These are phyloP conservation scores for Sphaeridia pumilis DNA, from an alignment of 2,888 invertebrate species.

Conservation along the genomic window DNA sequence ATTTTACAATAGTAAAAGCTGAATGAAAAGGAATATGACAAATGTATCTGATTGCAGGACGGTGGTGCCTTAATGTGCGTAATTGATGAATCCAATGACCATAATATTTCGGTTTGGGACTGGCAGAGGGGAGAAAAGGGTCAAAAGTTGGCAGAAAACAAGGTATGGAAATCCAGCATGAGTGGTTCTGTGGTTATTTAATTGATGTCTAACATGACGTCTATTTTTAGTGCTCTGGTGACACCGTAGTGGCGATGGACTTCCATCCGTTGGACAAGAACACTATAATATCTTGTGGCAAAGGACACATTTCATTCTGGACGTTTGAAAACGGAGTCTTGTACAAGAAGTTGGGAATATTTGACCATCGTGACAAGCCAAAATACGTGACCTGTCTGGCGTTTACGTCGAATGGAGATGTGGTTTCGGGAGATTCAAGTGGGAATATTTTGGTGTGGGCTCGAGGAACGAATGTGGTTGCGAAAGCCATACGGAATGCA, in stretches of 20 bases:
- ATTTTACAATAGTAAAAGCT: too few species aligned
- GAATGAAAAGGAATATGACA: background rate
- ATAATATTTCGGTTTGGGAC: constrained; percentile 84
- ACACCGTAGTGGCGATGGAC: constrained; percentile 79
- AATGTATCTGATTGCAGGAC: constrained; percentile 45
- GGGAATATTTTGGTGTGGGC: constrained; percentile 84
- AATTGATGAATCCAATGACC: constrained; percentile 80
- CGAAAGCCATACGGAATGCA: constrained; percentile 55
- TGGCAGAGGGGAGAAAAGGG: constrained; percentile 77
- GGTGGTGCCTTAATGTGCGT: constrained; percentile 68
- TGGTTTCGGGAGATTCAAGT: constrained; percentile 82
- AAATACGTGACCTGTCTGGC: constrained; percentile 82
- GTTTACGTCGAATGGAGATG: constrained; percentile 53
- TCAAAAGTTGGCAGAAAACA: constrained; percentile 74
- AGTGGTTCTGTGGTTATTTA: too few species aligned
- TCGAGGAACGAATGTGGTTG: constrained; percentile 66
- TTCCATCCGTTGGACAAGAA: constrained; percentile 84
- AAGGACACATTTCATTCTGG: constrained; percentile 86
- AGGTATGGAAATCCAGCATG: constrained; percentile 47
- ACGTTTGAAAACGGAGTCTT: constrained; percentile 69
- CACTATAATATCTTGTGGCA: constrained; percentile 79
- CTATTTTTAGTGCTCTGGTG: constrained; percentile 90
- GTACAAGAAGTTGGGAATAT: constrained; percentile 75
- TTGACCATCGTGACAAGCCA: constrained; percentile 79
- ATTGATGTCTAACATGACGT: too few species aligned